Conservation (phyloP, 37 sponge, comb jelly and placozoan genomes). For the Cladorhizidae sp. region DNA sequence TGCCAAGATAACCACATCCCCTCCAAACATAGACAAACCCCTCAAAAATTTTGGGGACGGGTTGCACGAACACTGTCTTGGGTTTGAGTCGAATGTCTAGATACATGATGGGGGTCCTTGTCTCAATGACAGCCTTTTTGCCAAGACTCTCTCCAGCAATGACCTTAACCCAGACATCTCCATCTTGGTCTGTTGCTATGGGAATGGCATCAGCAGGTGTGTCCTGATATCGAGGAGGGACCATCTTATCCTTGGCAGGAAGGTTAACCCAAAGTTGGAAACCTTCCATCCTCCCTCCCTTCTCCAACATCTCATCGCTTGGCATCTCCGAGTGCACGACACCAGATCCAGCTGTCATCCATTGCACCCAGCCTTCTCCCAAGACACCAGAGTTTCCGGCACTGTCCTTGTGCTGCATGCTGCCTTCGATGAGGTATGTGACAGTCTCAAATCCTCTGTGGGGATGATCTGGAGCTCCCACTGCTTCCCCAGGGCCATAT, state of each 20-base stretch:
- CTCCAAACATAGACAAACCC: slow-evolving; percentile 83
- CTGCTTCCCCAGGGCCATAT: slow-evolving; percentile 74
- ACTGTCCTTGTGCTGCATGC: slow-evolving; percentile 69
- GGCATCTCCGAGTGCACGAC: slow-evolving; percentile 95
- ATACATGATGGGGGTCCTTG: slow-evolving; percentile 74
- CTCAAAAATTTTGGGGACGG: slow-evolving; percentile 65
- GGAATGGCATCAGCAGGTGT: slow-evolving; percentile 77
- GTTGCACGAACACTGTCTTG: slow-evolving; percentile 63
- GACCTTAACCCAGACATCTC: slow-evolving; percentile 79
- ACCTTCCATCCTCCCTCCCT: slow-evolving; percentile 74
- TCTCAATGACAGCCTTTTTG: slow-evolving; percentile 72
- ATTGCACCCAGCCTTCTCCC: slow-evolving; percentile 84
- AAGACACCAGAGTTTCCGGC: slow-evolving; percentile 70
- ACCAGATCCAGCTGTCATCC: slow-evolving; percentile 95
- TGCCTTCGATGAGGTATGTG: slow-evolving; percentile 63
- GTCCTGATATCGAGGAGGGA: slow-evolving; percentile 81
- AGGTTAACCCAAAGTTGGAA: slow-evolving; percentile 93
- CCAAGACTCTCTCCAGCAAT: slow-evolving; percentile 87
- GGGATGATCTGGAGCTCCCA: slow-evolving; percentile 91
- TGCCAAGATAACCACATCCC: slow-evolving; percentile 68
- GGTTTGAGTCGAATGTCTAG: slow-evolving; percentile 77
- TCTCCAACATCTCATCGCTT: slow-evolving; percentile 62
- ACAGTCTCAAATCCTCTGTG: slow-evolving; percentile 96
- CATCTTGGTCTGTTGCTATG: slow-evolving; percentile 52
- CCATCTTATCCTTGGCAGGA: slow-evolving; percentile 87